Evolutionary conservation across 2,797 vertebrate genomes (phyloP).

Genomic region (Lophius americanus): DNA sequence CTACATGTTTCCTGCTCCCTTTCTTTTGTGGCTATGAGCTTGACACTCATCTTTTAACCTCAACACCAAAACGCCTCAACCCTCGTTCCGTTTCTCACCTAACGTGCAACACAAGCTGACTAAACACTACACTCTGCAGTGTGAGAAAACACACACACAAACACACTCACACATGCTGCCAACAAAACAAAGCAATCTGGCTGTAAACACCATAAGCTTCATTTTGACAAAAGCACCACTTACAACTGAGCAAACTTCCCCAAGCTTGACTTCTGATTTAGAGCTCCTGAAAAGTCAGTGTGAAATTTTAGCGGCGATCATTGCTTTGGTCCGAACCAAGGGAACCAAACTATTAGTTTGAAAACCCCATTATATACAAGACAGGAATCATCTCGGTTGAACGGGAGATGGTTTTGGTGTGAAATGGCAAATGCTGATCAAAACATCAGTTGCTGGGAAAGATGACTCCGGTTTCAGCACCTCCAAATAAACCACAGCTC

Average conservation of each 20-base stretch:
- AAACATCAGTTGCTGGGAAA: no score
- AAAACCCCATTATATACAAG: no score
- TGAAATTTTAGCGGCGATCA: neutral
- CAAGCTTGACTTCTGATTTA: neutral
- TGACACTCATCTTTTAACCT: constrained; percentile 42
- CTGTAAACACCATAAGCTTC: constrained; percentile 5
- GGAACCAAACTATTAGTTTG: no score
- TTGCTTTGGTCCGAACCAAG: neutral
- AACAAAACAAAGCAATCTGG: constrained; percentile 15
- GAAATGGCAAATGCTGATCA: no score
- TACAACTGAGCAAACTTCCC: neutral
- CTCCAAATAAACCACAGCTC: no score
- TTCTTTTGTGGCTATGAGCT: constrained; percentile 22
- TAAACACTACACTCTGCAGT: constrained; percentile 17
- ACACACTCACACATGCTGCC: constrained; percentile 3
- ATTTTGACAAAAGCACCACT: neutral
- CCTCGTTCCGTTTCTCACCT: constrained; percentile 43
- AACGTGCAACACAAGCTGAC: constrained; percentile 32
- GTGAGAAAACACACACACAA: constrained; percentile 17
- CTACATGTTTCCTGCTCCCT: constrained; percentile 6
- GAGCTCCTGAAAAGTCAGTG: neutral
- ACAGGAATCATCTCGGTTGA: no score
- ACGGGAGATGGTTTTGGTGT: no score
- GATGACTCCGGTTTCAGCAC: no score
- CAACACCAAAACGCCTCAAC: constrained; percentile 14